Conservation (phyloP, 2,113 vertebrate species). For the Caranx ignobilis region DNA sequence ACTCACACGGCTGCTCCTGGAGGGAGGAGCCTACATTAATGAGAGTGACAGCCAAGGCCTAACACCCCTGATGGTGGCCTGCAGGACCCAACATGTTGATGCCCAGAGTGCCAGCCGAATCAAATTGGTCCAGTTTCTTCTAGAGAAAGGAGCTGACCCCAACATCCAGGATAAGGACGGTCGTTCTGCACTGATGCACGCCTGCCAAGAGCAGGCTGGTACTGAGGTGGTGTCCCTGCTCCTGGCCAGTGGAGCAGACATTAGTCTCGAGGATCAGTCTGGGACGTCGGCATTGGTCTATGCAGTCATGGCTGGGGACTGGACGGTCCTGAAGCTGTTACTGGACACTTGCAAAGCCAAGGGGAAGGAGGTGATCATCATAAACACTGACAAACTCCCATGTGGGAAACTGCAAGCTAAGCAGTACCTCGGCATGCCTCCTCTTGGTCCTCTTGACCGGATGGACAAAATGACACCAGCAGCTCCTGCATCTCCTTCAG, state of each 20-base stretch:
- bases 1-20: slow-evolving; percentile 91
- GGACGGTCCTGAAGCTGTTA: slow-evolving; percentile 87
- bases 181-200: slow-evolving; percentile 92
- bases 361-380: slow-evolving; percentile 96
- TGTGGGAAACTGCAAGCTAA: slow-evolving; percentile 83
- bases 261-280: slow-evolving; percentile 90
- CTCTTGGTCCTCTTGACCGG: slow-evolving; percentile 63
- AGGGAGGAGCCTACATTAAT: slow-evolving; percentile 93
- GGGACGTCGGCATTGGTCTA: slow-evolving; percentile 89
- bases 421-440: slow-evolving; percentile 88
- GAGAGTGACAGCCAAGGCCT: slow-evolving; percentile 93
- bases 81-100: slow-evolving; percentile 88
- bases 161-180: slow-evolving; percentile 96
- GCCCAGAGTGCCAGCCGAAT: slow-evolving; percentile 88
- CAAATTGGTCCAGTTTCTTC: slow-evolving; percentile 92
- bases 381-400: slow-evolving; percentile 85
- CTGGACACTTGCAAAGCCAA: slow-evolving; percentile 89
- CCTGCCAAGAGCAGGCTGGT: slow-evolving; percentile 88
- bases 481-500: slow-evolving; percentile 82
- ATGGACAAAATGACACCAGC: slow-evolving; percentile 61
- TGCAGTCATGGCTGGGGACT: slow-evolving; percentile 88
- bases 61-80: slow-evolving; percentile 93
- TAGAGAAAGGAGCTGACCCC: slow-evolving; percentile 93
- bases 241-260: slow-evolving; percentile 87
- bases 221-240: slow-evolving; percentile 89